phyloP scores from a whole-genome alignment of 2,113 vertebrate species.

The Parus major region DNA sequence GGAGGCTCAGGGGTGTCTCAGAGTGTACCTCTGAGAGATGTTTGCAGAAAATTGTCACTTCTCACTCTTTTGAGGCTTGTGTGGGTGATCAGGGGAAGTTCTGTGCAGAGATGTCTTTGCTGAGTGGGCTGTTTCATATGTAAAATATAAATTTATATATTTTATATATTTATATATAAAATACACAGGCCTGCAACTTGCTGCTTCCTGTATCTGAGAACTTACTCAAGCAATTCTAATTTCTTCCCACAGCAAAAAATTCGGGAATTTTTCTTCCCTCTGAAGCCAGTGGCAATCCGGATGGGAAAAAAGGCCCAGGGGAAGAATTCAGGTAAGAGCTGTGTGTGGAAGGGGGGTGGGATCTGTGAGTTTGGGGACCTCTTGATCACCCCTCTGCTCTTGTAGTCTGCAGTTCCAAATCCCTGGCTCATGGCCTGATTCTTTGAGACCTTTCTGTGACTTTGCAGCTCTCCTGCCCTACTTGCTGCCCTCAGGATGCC shows the following conservation, averaged over 20 bases:
- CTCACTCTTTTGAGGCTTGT: neutral
- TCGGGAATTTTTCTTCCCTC: conserved; percentile 87
- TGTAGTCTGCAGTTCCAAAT: neutral
- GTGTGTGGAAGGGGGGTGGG: neutral
- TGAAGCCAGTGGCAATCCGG: conserved; percentile 87
- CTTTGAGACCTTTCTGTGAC: neutral
- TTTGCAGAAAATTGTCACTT: neutral
- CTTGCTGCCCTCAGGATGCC: neutral
- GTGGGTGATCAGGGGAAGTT: fast-evolving
- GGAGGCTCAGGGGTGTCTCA: neutral
- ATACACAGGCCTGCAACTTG: neutral
- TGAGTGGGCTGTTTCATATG: fast-evolving
- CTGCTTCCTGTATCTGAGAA: neutral
- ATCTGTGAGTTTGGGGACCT: neutral
- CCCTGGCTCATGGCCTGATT: neutral
- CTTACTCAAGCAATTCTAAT: neutral
- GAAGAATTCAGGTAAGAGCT: conserved; percentile 81
- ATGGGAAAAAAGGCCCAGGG: conserved; percentile 84
- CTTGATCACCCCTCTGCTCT: neutral
- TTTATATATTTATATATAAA: no score
- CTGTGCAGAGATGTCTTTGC: neutral
- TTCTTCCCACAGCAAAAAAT: conserved; percentile 82
- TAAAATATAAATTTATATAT: no score
- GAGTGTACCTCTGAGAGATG: fast-evolving
- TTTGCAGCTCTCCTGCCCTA: conserved; percentile 41